Conservation (phyloP, 1,140 invertebrate genomes). For the Procambarus clarkii region DNA sequence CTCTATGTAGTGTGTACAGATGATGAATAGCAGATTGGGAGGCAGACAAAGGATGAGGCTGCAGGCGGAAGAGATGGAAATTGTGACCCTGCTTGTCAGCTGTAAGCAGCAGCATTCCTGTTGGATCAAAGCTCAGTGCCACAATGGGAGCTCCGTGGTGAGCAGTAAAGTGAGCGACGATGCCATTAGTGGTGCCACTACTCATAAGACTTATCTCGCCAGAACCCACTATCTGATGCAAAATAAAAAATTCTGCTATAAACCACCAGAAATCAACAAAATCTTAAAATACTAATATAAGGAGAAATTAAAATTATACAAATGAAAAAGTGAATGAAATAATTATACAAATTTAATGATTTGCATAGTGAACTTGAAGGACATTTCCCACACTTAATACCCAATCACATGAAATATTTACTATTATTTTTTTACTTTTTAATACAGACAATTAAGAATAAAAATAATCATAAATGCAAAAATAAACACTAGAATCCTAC, state of each 20-base stretch:
- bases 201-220: slow-evolving; percentile 64
- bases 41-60: slow-evolving; percentile 93
- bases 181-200: slow-evolving; percentile 76
- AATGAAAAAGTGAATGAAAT: too few species aligned
- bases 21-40: slow-evolving; percentile 95
- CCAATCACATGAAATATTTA: too few species aligned
- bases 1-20: slow-evolving; percentile 94
- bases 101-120: slow-evolving; percentile 92
- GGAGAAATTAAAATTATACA: too few species aligned
- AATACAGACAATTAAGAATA: too few species aligned
- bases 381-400: too few species aligned
- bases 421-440: too few species aligned
- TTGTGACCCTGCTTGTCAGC: slow-evolving; percentile 95
- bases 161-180: slow-evolving; percentile 95
- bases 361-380: too few species aligned
- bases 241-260: background rate
- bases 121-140: slow-evolving; percentile 93
- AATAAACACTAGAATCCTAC: slow-evolving; percentile 74
- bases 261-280: too few species aligned
- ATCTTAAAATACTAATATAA: too few species aligned
- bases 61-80: slow-evolving; percentile 96
- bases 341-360: too few species aligned
- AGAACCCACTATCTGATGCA: slow-evolving; percentile 58
- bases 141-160: slow-evolving; percentile 92
- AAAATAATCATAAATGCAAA: too few species aligned